Evolutionary conservation across 2,888 invertebrate species (phyloP), one percentile per base, ranked within the genome.

Genomic region (Tethea ocularis): DNA sequence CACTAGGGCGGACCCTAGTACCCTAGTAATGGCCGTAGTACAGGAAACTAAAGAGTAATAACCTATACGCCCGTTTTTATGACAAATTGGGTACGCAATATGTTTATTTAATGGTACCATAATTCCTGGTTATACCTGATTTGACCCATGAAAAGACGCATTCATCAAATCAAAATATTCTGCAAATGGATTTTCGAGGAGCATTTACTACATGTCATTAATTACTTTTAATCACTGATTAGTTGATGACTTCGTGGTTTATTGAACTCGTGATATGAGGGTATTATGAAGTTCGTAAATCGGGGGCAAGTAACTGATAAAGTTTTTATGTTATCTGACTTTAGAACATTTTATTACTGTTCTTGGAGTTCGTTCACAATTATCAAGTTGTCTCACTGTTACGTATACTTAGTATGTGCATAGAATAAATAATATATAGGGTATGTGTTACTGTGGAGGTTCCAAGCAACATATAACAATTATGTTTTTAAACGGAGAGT

Each of bases 11-110:
- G 46, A 72, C 67, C 77, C 73, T 61, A 63, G 66, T 69, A 71
- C 70, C 75, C 73, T 62, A 68, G 74, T 84, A 86, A 88, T 85
- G 80, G 80, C 64, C 68, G 62, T 66, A 68, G 63, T 74, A 76
- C 77, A 77, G 71, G 78, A 80, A 83, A 84, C 82, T 80, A 76
- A 75, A 74, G 72, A 77, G 75, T 74, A 77, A 80, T 77, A 80
- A 78, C 81, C 83, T 77, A 83, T 87, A 84, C 82, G 82, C 77
- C 75, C 67, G 80, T 80, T 89, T 88, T 90, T 91, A 91, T 86
- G 87, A 87, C 86, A 73, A 82, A 86, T 86, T 84, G 70, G 76
- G 80, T 75, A 80, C 82, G 81, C 82, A 79, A 84, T 88, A 89
- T 88, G 85, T 84, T 87, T 86, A 82, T 86, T 85, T 83, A 83